Evolutionary conservation across 2,888 invertebrate species (phyloP).

Genomic region (Harpagoxenus sublaevis): DNA sequence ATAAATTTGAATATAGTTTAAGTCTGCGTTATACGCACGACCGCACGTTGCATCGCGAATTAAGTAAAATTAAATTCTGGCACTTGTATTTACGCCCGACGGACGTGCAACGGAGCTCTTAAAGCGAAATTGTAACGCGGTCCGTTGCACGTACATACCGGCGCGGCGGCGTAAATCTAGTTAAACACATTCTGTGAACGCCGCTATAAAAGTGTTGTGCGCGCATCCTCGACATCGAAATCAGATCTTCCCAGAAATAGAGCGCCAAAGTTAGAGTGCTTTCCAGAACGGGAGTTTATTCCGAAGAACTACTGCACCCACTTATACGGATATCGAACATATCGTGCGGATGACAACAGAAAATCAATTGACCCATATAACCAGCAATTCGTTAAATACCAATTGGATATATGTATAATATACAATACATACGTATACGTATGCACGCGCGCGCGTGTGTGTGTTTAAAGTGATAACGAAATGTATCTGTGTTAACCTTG

Average conservation of each 20-base stretch:
- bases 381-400: conserved; percentile 45
- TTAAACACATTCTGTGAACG: conserved; percentile 23
- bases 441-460: neutral
- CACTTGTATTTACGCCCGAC: conserved; percentile 39
- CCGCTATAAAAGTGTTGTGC: conserved; percentile 28
- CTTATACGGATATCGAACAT: conserved; percentile 29
- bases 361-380: conserved; percentile 50
- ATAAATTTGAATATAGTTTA: conserved; percentile 46
- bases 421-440: neutral
- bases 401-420: neutral
- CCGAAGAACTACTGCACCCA: conserved; percentile 33
- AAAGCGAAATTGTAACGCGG: conserved; percentile 28
- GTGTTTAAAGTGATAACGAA: neutral
- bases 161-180: conserved; percentile 10
- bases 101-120: conserved; percentile 19
- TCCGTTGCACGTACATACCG: conserved; percentile 13
- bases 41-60: conserved; percentile 35
- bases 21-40: conserved; percentile 8
- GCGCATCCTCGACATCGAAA: conserved; percentile 32
- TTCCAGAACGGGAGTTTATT: conserved; percentile 36
- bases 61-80: conserved; percentile 43
- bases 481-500: conserved; percentile 11
- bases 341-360: conserved; percentile 51
- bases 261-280: conserved; percentile 35
- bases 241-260: conserved; percentile 40